These are phyloP conservation scores for Megaustenia siamemsis DNA, from an alignment of 2,888 invertebrate genomes.

Conservation along the genomic window DNA sequence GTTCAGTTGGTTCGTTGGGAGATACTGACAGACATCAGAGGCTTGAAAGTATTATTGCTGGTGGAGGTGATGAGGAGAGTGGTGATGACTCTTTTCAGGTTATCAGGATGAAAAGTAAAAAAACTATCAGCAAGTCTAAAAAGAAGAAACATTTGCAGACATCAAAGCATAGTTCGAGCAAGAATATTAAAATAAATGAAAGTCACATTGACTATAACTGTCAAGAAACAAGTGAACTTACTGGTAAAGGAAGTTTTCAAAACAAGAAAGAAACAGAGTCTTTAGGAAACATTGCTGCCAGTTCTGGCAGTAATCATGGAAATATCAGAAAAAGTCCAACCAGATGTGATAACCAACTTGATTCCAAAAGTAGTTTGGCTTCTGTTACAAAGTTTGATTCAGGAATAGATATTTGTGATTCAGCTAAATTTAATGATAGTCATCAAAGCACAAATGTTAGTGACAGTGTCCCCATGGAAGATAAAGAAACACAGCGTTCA, in stretches of 20 bases:
- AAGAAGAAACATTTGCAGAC: background rate
- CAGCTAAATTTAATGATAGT: background rate
- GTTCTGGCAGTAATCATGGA: background rate
- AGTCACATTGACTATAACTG: background rate
- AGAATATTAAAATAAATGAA: background rate
- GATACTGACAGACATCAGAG: slow-evolving; percentile 33
- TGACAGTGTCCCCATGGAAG: background rate
- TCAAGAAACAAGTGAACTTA: background rate
- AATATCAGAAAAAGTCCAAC: background rate
- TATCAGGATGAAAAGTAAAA: slow-evolving; percentile 21
- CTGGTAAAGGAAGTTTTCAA: background rate
- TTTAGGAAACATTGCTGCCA: background rate
- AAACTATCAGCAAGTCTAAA: background rate
- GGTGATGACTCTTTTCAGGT: background rate
- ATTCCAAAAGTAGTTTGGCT: background rate
- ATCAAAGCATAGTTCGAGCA: background rate
- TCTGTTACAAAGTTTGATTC: slow-evolving; percentile 30
- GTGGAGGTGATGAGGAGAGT: slow-evolving; percentile 19
- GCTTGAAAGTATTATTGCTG: slow-evolving; percentile 27
- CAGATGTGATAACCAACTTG: background rate
- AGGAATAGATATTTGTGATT: slow-evolving; percentile 24
- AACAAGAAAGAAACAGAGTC: background rate
- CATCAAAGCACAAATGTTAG: background rate
- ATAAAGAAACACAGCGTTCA: background rate
- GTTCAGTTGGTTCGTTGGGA: slow-evolving; percentile 22